Base-by-base conservation (phyloP, 2,888 invertebrate species). In the Drosophila mercatorum region DNA sequence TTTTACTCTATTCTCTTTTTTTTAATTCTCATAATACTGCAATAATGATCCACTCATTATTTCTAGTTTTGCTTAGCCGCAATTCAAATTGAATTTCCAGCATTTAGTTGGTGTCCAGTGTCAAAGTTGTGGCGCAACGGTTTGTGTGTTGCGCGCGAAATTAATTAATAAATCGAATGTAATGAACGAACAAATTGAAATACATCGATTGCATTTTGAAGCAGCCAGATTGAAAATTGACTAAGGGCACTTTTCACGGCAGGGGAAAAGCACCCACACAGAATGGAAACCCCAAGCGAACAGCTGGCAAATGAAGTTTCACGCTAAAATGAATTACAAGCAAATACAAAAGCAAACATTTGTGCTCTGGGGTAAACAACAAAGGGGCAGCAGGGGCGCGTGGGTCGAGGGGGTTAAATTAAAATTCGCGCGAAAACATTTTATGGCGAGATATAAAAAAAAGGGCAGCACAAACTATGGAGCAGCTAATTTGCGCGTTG, bases 311-410 rank as follows among this genome's bases (percentile, higher is more conserved):
- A 81, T 75, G 69, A 83, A 81, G 79, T 74, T 84, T 88, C 60
- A 73, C 74, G 87, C 87, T 76, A 68, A 86, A 84, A 86, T 88
- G 81, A 88, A 81, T 88, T 88, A 75, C 87, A 83, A 72, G 68
- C 67, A 82, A 76, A 80, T 68, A 65, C 57, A 59, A 71, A 73
- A 74, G 70, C 70, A 80, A 85, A 86, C 80, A 83, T 66, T 75
- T 17, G 49, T 53, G 76, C 72, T 72, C 3, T 47, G 64, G 77
- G 68, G 68, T 61, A 53, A 40, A 26, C 40, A 53, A n/a, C 53
- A 40, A 38, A 28, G 40, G 40, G 40, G 14, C 38, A 17, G 70
- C 31, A 58, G 55, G 26, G 11, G 44, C 31, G 7, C 31, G 5
- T 8, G 14, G 10, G 49, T 41, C 14, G 55, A 26, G 38, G 57